Evolutionary conservation across 2,113 vertebrate genomes (phyloP).

Genomic region (Poeciliopsis retropinna): DNA sequence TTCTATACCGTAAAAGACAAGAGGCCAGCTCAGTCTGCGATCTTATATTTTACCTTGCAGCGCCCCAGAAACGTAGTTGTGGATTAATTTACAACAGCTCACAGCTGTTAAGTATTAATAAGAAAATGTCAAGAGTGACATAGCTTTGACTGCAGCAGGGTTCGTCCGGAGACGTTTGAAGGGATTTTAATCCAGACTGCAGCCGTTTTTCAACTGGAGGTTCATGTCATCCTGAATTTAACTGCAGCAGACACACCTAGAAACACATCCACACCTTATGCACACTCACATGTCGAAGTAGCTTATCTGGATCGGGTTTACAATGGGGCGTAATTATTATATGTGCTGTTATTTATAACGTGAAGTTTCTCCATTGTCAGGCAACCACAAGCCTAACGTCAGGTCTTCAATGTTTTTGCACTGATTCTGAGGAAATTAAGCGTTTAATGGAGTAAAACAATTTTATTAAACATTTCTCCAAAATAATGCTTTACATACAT

Average conservation of each 20-base stretch:
- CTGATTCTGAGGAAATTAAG: background rate
- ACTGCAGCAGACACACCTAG: constrained; percentile 21
- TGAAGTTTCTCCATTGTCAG: background rate
- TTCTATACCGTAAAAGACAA: constrained; percentile 7
- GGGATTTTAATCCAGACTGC: constrained; percentile 33
- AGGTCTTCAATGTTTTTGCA: background rate
- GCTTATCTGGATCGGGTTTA: background rate
- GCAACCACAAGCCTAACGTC: background rate
- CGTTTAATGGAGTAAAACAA: background rate
- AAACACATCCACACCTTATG: constrained; percentile 6
- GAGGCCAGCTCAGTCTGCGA: constrained; percentile 5
- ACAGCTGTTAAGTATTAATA: constrained; percentile 56
- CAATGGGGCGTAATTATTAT: background rate
- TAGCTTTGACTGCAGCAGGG: constrained; percentile 4
- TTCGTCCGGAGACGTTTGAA: background rate
- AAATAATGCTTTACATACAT: too few species aligned
- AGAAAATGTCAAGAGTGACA: constrained; percentile 33
- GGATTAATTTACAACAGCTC: constrained; percentile 50
- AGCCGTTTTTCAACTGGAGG: constrained; percentile 19
- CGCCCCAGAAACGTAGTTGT: background rate
- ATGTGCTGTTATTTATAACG: background rate
- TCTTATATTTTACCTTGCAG: constrained; percentile 17
- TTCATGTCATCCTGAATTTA: constrained; percentile 8
- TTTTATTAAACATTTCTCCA: too few species aligned
- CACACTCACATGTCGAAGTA: background rate